These are phyloP conservation scores for Ypsolopha scabrella DNA, from an alignment of 2,888 invertebrate genomes.

Conservation along the genomic window DNA sequence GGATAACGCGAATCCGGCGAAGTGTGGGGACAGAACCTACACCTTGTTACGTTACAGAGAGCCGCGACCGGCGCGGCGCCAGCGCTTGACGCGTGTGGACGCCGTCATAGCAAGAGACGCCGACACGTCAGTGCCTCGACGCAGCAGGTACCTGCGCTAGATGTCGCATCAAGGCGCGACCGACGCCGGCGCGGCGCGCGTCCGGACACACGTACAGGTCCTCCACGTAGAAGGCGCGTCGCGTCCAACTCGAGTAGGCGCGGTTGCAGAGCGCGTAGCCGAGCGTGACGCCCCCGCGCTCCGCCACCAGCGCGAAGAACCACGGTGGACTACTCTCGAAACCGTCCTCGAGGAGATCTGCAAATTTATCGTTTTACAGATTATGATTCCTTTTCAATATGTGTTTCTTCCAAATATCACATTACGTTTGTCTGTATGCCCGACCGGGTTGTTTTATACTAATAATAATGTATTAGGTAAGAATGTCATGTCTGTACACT, in stretches of 20 bases:
- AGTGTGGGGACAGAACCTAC: no score
- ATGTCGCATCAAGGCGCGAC: conserved; percentile 68
- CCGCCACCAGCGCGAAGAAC: conserved; percentile 76
- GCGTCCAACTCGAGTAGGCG: conserved; percentile 89
- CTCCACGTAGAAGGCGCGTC: conserved; percentile 84
- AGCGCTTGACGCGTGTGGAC: no score
- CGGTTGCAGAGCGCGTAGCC: conserved; percentile 86
- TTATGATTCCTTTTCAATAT: no score
- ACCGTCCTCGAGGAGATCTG: conserved; percentile 76
- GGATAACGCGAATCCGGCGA: no score
- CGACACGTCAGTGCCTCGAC: no score
- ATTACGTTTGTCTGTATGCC: no score
- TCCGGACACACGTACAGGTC: conserved; percentile 82
- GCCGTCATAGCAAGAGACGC: neutral
- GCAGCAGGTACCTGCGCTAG: conserved; percentile 24
- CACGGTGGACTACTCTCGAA: conserved; percentile 72
- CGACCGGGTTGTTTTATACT: no score
- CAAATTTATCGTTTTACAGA: conserved; percentile 4
- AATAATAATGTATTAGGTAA: no score
- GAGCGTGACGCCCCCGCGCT: conserved; percentile 37
- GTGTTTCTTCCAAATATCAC: no score
- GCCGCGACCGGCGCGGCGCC: no score
- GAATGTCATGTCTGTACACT: no score
- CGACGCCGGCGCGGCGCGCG: conserved; percentile 74
- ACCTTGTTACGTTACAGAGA: no score